These are phyloP conservation scores for Danaus melanippus DNA, from an alignment of 1,140 invertebrate genomes.

Conservation along the genomic window DNA sequence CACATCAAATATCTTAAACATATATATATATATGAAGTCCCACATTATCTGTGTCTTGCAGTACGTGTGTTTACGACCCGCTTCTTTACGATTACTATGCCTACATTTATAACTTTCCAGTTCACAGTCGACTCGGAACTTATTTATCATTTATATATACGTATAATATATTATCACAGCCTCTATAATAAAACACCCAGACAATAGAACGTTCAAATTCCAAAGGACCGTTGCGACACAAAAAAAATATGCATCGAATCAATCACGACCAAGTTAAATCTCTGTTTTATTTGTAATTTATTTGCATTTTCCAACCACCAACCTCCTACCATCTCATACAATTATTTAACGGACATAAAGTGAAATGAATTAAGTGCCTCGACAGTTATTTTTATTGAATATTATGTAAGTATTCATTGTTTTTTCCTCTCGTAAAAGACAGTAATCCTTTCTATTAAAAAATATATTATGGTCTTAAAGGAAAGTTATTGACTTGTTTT, in stretches of 20 bases:
- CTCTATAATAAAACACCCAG: constrained; percentile 25
- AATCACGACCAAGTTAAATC: constrained; percentile 45
- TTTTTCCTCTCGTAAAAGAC: too few relatives aligned
- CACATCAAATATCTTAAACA: too few relatives aligned
- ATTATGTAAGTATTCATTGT: too few relatives aligned
- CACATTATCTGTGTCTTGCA: constrained; percentile 12
- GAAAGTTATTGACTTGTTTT: too few relatives aligned
- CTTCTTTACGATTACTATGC: constrained; percentile 31
- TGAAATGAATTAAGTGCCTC: too few relatives aligned
- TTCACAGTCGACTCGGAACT: constrained; percentile 22
- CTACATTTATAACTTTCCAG: constrained; percentile 36
- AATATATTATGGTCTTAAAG: too few relatives aligned
- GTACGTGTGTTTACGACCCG: constrained; percentile 25
- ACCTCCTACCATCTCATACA: constrained; percentile 19
- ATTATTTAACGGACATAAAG: neutral
- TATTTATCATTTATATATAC: constrained; percentile 22
- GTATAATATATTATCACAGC: constrained; percentile 4
- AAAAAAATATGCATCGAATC: constrained; percentile 65
- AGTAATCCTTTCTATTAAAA: too few relatives aligned
- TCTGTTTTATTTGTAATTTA: constrained; percentile 40
- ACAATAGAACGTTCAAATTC: constrained; percentile 40
- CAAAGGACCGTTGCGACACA: constrained; percentile 32
- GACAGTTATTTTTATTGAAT: too few relatives aligned
- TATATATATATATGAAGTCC: too few relatives aligned
- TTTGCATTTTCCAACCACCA: constrained; percentile 47